Percentiles rank a stretch among this genome's conserved stretches.
Conservation (phyloP, 2,113 vertebrate genomes). For the Pseudolaguvia tuberculata region DNA sequence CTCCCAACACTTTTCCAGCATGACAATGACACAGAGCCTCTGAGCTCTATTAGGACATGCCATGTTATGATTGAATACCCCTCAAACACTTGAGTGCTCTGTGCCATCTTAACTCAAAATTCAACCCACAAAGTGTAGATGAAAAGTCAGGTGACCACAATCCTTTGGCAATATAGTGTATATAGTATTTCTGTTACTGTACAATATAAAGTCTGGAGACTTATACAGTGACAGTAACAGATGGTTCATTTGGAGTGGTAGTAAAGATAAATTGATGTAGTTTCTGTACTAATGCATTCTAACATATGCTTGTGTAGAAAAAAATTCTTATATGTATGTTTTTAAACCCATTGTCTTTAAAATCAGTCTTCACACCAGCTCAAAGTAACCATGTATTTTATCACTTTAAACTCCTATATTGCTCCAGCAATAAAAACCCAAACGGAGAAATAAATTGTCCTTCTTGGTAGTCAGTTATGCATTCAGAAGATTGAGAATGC, state of each 20-base stretch:
- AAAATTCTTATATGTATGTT: neutral
- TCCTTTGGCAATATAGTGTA: neutral
- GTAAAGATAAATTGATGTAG: neutral
- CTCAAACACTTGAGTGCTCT: too few relatives aligned
- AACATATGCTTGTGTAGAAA: conserved; percentile 48
- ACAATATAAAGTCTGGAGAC: neutral
- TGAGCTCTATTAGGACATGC: too few relatives aligned
- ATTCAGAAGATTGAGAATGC: neutral
- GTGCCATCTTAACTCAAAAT: too few relatives aligned
- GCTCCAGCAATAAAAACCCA: neutral
- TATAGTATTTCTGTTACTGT: neutral
- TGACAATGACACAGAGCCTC: too few relatives aligned
- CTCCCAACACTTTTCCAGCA: too few relatives aligned
- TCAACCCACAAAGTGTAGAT: too few relatives aligned
- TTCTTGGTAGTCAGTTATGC: conserved; percentile 13
- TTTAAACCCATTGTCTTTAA: conserved; percentile 32
- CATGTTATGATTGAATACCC: too few relatives aligned
- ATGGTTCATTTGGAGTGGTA: conserved; percentile 56
- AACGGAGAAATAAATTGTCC: conserved; percentile 9
- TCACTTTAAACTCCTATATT: too few relatives aligned
- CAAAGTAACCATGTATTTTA: conserved; percentile 30
- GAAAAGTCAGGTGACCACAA: too few relatives aligned
- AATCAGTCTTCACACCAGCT: too few relatives aligned
- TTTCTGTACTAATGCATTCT: conserved; percentile 40
- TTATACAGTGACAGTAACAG: conserved; percentile 46